These are phyloP conservation scores for Dipodomys spectabilis DNA, from an alignment of 2,113 vertebrate genomes.

Conservation along the genomic window DNA sequence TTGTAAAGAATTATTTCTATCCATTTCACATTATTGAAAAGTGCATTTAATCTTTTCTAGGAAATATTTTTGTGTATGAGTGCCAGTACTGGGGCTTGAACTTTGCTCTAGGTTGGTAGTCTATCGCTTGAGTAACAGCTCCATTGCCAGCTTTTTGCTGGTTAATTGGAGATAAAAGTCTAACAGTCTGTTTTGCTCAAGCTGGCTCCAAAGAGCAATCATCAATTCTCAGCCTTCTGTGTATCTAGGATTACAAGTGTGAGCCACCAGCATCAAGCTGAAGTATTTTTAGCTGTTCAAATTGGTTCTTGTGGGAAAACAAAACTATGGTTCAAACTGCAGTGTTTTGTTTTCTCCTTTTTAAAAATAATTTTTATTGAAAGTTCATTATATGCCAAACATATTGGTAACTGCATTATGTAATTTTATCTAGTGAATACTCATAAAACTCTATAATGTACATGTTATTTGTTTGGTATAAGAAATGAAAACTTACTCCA, in stretches of 20 bases:
- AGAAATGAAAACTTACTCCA: neutral
- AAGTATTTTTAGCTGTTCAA: neutral
- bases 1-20: constrained; percentile 27
- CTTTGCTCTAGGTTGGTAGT: no score
- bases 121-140: no score
- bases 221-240: no score
- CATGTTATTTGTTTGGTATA: neutral
- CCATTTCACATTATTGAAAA: constrained; percentile 5
- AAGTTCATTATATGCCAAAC: constrained; percentile 1
- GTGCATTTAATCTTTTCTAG: constrained; percentile 14
- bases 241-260: no score
- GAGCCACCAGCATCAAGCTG: no score
- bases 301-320: neutral
- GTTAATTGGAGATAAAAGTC: no score
- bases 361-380: constrained; percentile 28
- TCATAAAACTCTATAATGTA: constrained; percentile 35
- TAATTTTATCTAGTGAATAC: constrained; percentile 35
- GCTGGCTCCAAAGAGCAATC: no score
- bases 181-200: no score
- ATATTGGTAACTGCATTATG: neutral
- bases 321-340: neutral
- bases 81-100: no score
- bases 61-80: neutral
- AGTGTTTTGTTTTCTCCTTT: neutral
- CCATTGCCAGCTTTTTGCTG: no score